Percentiles rank a stretch among this genome's conserved stretches.
phyloP scores from a whole-genome alignment of 2,113 vertebrate genomes.

The Junco hyemalis region DNA sequence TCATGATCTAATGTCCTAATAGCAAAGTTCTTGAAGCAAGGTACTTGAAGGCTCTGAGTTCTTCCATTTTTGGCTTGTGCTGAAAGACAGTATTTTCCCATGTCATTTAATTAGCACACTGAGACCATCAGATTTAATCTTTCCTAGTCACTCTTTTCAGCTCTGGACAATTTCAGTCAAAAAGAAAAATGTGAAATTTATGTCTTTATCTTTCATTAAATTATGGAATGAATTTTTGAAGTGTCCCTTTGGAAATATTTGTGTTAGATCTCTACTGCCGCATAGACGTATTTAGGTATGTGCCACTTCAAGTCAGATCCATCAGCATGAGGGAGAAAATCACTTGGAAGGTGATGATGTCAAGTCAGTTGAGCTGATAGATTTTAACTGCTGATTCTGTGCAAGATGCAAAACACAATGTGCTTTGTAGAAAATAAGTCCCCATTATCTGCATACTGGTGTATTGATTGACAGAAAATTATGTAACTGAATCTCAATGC shows the following conservation, averaged over 20 bases:
- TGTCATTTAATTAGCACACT: neutral
- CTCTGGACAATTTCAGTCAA: neutral
- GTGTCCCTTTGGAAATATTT: neutral
- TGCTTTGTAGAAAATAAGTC: neutral
- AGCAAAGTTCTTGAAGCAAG: neutral
- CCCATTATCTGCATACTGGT: neutral
- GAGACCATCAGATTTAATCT: neutral
- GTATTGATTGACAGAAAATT: neutral
- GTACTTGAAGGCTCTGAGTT: neutral
- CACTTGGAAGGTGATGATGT: neutral
- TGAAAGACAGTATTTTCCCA: neutral
- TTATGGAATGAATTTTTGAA: neutral
- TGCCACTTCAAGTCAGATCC: neutral
- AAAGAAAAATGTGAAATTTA: neutral
- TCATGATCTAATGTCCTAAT: neutral
- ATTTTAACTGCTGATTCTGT: slow-evolving; percentile 55
- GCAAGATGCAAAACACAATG: slow-evolving; percentile 61
- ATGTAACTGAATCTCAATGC: neutral
- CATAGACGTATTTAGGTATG: neutral
- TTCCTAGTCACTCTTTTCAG: neutral
- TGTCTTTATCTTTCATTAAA: neutral
- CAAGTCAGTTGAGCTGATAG: neutral
- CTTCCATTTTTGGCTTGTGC: neutral
- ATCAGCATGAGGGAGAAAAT: neutral
- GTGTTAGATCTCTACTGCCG: neutral